Base-by-base conservation (phyloP, 1,140 invertebrate species). In the Rhagoletis pomonella region DNA sequence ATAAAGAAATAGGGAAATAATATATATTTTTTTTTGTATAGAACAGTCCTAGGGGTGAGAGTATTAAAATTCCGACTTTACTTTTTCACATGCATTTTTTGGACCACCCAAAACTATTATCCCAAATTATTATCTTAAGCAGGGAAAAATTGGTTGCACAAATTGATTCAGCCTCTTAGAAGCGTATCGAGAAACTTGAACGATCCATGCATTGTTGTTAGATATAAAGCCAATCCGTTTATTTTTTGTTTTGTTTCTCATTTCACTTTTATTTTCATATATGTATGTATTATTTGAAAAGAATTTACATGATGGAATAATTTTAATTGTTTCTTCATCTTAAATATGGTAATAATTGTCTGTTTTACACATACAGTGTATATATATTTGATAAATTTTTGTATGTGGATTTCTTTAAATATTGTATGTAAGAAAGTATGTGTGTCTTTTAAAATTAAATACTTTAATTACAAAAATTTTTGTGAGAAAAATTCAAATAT, bases 271-370 rank as follows among this genome's bases (percentile, higher is more conserved):
- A 81, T 81, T 81, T 81, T 58, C 47, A 58, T 81, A n/a, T n/a
- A n/a, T n/a, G n/a, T n/a, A n/a, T n/a, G n/a, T n/a, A 81, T 50
- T 81, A 81, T 81, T 81, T 81, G 73, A 81, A 81, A 81, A 81
- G 73, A 81, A 55, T 55, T 81, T 81, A 81, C 73, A 81, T 81
- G 47, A 55, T 81, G 73, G 73, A 81, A 55, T 81, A 81, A 81
- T 81, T 81, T 81, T 5, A 81, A 55, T 81, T 42, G 67, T 69
- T 69, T 69, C 7, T 69, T 81, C 50, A 81, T 58, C 73, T 81
- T 81, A 81, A 81, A 81, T 81, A 29, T 29, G 17, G 47, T 81
- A 81, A 55, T 81, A 81, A 81, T 81, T 81, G 73, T 81, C 73
- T 81, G 44, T 81, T 81, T 81, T 58, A 58, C 73, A 81, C 73